Conservation (phyloP, 2,888 invertebrate species). For the Heliconius erato region DNA sequence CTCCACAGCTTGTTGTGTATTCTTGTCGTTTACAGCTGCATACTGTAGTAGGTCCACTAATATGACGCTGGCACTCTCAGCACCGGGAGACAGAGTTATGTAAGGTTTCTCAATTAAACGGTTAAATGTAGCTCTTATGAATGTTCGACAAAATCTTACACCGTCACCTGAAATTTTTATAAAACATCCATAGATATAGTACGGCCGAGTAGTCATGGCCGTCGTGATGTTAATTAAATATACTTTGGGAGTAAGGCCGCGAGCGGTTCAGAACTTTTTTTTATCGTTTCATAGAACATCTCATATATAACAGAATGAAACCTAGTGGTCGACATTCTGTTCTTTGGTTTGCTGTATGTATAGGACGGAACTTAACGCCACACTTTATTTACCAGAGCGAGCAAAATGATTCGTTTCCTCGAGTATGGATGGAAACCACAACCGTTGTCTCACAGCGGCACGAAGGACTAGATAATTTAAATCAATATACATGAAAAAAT, state of each 20-base stretch:
- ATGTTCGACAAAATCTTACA: background rate
- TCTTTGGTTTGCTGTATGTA: background rate
- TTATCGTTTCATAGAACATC: background rate
- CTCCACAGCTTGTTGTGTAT: background rate
- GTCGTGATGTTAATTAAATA: too few species aligned
- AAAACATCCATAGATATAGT: background rate
- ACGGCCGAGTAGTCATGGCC: too few species aligned
- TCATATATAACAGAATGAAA: background rate
- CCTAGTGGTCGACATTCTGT: background rate
- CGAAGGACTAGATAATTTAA: too few species aligned
- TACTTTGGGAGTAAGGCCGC: too few species aligned
- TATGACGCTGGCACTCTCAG: background rate
- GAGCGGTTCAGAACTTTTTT: too few species aligned
- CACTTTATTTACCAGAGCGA: background rate
- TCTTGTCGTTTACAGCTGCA: background rate
- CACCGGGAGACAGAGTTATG: background rate
- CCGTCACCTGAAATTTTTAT: background rate
- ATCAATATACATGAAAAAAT: too few species aligned
- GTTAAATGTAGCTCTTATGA: conserved; percentile 8
- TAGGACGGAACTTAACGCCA: background rate
- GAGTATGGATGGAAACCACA: background rate
- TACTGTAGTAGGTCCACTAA: background rate
- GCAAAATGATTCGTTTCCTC: background rate
- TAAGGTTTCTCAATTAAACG: conserved; percentile 1
- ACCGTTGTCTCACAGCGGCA: background rate